Evolutionary conservation across 2,113 vertebrate species (phyloP), one percentile per base, ranked within the genome.

Genomic region (Phyllostomus discolor): DNA sequence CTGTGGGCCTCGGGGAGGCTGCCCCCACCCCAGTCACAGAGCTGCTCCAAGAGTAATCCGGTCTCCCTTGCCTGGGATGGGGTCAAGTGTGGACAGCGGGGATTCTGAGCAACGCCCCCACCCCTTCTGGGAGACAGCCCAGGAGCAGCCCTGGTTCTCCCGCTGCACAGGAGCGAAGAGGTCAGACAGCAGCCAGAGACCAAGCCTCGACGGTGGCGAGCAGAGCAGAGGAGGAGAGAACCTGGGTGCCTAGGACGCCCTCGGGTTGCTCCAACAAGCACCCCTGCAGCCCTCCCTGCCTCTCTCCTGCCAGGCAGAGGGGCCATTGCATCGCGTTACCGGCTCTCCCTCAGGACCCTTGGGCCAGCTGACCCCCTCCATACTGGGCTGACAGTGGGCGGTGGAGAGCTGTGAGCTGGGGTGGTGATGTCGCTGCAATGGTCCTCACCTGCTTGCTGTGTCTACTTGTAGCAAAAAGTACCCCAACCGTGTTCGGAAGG

Each of bases 221-320:
- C 22, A 14, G 54, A 67, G 35, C 41, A 73, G 86, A 80, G 19
- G 31, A 0, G 38, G 80, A 48, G 43, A 9, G 73, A 48, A 38
- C 2, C 50, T 64, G 35, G 48, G 24, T 12, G 28, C 67, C 10
- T 6, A 70, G 59, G 50, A 64, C 19, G 1, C 10, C 31, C 16
- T 20, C 24, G 0, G 14, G 72, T 2, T 26, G 46, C 72, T 28
- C 50, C 10, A 11, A 20, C 19, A 26, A 3, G 52, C 2, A 0
- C 20, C n/a, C 62, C 43, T 22, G 11, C 31, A 54, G 69, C 52
- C 50, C 24, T 0, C 31, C 3, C 43, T 48, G 38, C 54, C 48
- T 24, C 20, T 4, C 7, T 12, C 9, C n/a, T 20, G 38, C 31
- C 19, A 9, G 52, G 15, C 1, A 46, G 0, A 6, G 0, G 24